Percentiles rank a stretch among this genome's conserved stretches.
phyloP scores from a whole-genome alignment of 2,797 vertebrate genomes.

The Pteropus rufus region DNA sequence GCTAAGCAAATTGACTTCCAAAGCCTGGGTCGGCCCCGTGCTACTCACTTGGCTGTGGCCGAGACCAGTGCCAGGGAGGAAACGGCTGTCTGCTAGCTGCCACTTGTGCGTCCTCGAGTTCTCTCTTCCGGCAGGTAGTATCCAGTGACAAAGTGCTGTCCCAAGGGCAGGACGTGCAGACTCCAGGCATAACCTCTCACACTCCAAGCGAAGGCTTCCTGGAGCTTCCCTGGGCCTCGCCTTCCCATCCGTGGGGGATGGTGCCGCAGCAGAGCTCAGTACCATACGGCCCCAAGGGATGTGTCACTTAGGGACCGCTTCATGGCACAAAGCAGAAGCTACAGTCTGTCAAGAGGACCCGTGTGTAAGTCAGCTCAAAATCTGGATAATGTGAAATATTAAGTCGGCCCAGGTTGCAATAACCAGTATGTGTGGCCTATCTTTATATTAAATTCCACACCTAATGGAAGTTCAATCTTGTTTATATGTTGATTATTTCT shows the following conservation, averaged over 20 bases:
- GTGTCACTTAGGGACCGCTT: neutral
- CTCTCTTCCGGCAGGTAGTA: neutral
- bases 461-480: neutral
- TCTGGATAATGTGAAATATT: neutral
- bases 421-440: neutral
- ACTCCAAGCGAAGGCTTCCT: neutral
- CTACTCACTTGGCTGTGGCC: neutral
- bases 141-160: neutral
- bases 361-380: neutral
- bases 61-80: neutral
- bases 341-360: neutral
- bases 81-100: neutral
- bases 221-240: neutral
- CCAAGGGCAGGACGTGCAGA: neutral
- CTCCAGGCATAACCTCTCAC: neutral
- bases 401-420: too few species aligned
- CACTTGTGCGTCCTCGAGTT: fast-evolving
- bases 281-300: neutral
- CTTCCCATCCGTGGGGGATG: neutral
- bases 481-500: neutral
- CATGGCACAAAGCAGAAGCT: neutral
- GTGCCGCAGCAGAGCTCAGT: fast-evolving
- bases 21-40: neutral
- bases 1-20: fast-evolving
- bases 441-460: neutral